Evolutionary conservation across 2,797 vertebrate genomes (phyloP), one percentile per base, ranked within the genome.

Genomic region (Aeoliscus strigatus): DNA sequence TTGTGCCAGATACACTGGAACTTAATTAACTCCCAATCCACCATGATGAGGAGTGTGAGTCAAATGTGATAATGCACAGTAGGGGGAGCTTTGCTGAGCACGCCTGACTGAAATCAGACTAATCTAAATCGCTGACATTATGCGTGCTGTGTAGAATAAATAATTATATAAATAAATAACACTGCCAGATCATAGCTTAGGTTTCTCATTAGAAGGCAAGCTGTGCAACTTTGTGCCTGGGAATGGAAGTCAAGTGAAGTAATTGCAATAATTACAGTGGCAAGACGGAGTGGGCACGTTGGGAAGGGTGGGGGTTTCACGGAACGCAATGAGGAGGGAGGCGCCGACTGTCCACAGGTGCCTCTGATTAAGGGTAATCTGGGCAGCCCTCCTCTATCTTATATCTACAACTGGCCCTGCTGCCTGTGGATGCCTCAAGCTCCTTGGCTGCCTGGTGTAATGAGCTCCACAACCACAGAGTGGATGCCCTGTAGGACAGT

Each of bases 291-390:
- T 14, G 70, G 39, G 57, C 9, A n/a, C 5, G 14, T 53, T 25
- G 55, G 37, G 45, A 49, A 48, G 39, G 57, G 62, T 28, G 56
- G 64, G 66, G 39, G 72, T 50, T 56, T 61, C 58, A 64, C 45
- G 51, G 56, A 74, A 70, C 32, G 61, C 55, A 51, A 75, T 62
- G 58, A 74, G 60, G 68, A 67, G 59, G 80, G 80, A 77, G 78
- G 74, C 7, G 49, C 72, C 31, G 64, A 38, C 62, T 73, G 75
- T 84, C 80, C 84, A 86, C 87, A 88, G 86, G 87, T 88, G 84
- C 75, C 70, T 83, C 84, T 87, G 86, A 89, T 88, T 87, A 87
- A 86, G 80, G 83, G 70, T 89, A 87, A 89, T 88, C 82, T 86
- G 71, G 74, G 66, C 75, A 77, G 70, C 72, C 82, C 79, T 84